Evolutionary conservation across 2,113 vertebrate species (phyloP), one percentile per base, ranked within the genome.

Genomic region (Condylura cristata): DNA sequence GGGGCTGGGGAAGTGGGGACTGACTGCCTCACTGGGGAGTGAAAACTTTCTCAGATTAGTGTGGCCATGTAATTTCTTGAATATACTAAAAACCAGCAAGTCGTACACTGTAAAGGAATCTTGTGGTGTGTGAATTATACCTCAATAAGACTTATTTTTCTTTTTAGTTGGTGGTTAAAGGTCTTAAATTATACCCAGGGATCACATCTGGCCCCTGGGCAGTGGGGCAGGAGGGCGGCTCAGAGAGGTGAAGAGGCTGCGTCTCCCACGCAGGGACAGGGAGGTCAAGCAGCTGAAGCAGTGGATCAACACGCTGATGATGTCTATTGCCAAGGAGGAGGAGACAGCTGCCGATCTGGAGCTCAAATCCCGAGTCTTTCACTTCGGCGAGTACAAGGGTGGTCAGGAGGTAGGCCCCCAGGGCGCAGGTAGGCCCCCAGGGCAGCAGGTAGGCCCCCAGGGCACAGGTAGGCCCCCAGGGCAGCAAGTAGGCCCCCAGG

Each of bases 341-440:
- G 97, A 98, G 58, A 98, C 66, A 56, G 96, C 97, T 0, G 96
- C 96, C 1, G 98, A 99, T 20, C 98, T 99, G 53, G 97, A 99
- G 92, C 96, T 98, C 91, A 99, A 98, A 96, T 97, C 98, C 81
- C 97, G 98, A 1, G 96, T 99, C 44, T 99, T 99, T 89, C 97
- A 98, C 65, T 98, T 98, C 2, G 98, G 97, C 58, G 96, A 98
- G 22, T 78, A 97, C 10, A 97, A 98, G 91, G 96, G 97, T 4
- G 98, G 98, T 6, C 98, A 99, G 22, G 98, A 99, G 98, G 99
- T 99, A 96, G 44, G 68, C 22, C 2, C 37, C 28, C 16, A 16
- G 0, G n/a, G 61, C 5, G 22, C 0, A 8, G 16, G 22, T 2
- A 2, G 70, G 39, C 3, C 17, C 10, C 8, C 13, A 2, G 3